phyloP scores from a whole-genome alignment of 1,140 invertebrate genomes.

The Dufourea novaeangliae region DNA sequence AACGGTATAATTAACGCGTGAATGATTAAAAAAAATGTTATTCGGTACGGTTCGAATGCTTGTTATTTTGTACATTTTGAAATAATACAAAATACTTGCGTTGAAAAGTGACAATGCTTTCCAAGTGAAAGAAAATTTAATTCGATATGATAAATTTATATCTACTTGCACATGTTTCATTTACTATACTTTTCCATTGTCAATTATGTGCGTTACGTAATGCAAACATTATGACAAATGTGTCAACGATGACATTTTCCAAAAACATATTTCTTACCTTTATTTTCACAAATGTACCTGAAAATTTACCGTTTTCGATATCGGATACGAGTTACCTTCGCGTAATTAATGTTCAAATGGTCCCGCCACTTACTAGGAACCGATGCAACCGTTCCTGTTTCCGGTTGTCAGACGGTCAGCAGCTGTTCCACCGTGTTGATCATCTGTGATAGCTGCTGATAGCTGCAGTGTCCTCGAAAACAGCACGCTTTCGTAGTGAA shows the following conservation, averaged over 20 bases:
- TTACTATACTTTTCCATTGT: not conserved
- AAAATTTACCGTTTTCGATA: not conserved
- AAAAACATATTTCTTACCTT: not conserved
- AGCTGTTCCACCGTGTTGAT: conserved; percentile 39
- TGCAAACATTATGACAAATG: too few relatives aligned
- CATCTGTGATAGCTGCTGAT: conserved; percentile 18
- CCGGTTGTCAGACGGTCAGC: conserved; percentile 46
- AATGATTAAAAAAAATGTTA: too few relatives aligned
- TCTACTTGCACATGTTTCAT: too few relatives aligned
- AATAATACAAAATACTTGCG: not conserved
- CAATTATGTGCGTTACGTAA: not conserved
- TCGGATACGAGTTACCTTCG: too few relatives aligned
- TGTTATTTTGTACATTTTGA: too few relatives aligned
- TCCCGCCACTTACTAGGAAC: conserved; percentile 22
- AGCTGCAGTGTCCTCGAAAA: conserved; percentile 24
- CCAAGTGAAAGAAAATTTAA: too few relatives aligned
- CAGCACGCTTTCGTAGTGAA: not conserved
- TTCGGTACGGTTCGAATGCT: too few relatives aligned
- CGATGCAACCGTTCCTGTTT: conserved; percentile 3
- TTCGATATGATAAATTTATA: too few relatives aligned
- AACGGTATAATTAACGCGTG: too few relatives aligned
- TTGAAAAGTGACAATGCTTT: too few relatives aligned
- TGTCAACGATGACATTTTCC: not conserved
- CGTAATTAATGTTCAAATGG: not conserved
- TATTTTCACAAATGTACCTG: not conserved